phyloP scores from a whole-genome alignment of 2,888 invertebrate genomes.

The Antheraea yamamai region DNA sequence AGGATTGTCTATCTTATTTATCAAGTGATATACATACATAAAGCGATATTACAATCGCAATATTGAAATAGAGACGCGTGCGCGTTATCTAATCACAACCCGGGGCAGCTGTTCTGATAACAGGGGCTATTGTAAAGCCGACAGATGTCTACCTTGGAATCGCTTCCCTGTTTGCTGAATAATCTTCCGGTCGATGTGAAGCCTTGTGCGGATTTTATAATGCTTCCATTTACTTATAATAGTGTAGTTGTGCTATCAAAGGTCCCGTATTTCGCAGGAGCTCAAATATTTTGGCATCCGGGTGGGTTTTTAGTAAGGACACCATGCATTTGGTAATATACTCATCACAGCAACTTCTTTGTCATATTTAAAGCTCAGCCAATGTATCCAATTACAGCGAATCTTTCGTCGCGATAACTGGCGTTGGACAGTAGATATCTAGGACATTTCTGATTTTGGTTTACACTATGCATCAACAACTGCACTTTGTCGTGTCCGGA shows the following conservation, averaged over 20 bases:
- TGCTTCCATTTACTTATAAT: background rate
- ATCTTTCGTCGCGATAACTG: no score
- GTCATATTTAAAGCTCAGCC: no score
- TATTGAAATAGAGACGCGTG: background rate
- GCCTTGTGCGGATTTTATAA: background rate
- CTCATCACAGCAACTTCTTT: no score
- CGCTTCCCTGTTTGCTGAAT: constrained; percentile 1
- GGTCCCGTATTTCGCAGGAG: background rate
- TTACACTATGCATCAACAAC: no score
- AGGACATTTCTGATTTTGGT: no score
- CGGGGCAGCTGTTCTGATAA: constrained; percentile 9
- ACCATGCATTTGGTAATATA: no score
- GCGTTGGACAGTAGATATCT: no score
- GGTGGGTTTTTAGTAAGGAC: no score
- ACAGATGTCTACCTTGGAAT: background rate
- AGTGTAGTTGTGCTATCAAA: background rate
- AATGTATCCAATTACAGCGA: no score
- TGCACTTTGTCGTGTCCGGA: no score
- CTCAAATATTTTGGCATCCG: no score
- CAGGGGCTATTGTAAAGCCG: constrained; percentile 1
- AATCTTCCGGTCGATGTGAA: constrained; percentile 1
- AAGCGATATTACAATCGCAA: background rate
- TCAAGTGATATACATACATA: background rate
- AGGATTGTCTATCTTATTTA: background rate
- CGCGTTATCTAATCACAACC: background rate